These are phyloP conservation scores for Chloroclysta siterata DNA, from an alignment of 2,888 invertebrate species.

Conservation along the genomic window DNA sequence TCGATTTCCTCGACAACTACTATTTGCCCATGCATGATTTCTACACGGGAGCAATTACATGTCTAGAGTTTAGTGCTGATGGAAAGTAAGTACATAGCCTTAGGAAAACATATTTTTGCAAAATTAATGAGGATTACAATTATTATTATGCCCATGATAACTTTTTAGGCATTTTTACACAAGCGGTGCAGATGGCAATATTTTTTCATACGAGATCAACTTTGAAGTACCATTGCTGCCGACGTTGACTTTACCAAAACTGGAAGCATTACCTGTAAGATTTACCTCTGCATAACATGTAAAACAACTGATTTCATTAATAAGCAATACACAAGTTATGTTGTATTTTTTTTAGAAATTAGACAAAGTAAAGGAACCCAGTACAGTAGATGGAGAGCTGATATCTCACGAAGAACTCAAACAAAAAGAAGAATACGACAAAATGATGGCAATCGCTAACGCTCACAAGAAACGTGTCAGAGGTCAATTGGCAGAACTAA, in stretches of 20 bases:
- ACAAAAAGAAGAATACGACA: constrained; percentile 87
- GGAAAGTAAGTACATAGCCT: constrained; percentile 64
- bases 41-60: constrained; percentile 87
- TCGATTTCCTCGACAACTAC: constrained; percentile 86
- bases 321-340: neutral
- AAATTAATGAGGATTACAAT: neutral
- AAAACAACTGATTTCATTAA: neutral
- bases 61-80: constrained; percentile 87
- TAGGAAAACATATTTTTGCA: neutral
- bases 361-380: constrained; percentile 61
- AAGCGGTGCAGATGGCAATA: constrained; percentile 90
- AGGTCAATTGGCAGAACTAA: constrained; percentile 80
- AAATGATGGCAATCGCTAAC: constrained; percentile 86
- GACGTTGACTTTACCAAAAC: constrained; percentile 33
- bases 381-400: constrained; percentile 70
- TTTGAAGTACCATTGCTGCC: constrained; percentile 66
- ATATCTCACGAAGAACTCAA: constrained; percentile 88
- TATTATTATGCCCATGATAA: no score
- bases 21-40: constrained; percentile 90
- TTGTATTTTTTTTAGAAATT: constrained; percentile 49
- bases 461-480: constrained; percentile 86
- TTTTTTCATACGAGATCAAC: constrained; percentile 88
- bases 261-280: constrained; percentile 56
- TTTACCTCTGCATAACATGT: neutral
- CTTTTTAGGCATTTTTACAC: constrained; percentile 80